Conservation (phyloP, 2,113 vertebrate species). For the Ceuthmochares aereus region DNA sequence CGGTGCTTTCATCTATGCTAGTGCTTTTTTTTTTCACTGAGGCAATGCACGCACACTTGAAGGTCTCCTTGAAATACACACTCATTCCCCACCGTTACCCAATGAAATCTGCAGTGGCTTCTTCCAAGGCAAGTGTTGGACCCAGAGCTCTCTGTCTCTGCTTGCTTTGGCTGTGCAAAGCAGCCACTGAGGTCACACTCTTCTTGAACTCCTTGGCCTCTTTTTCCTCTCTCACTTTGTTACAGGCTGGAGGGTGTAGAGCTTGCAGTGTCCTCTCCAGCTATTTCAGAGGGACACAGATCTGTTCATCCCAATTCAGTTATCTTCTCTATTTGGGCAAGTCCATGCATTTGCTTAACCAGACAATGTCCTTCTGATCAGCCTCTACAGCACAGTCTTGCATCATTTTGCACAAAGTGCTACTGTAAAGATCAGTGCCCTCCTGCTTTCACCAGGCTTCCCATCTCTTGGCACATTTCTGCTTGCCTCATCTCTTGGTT, state of each 20-base stretch:
- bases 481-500: background rate
- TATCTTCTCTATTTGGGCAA: background rate
- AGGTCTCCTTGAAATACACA: background rate
- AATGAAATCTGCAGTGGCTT: too few species aligned
- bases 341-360: background rate
- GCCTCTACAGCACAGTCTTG: background rate
- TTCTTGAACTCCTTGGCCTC: background rate
- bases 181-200: background rate
- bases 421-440: background rate
- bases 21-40: background rate
- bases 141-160: background rate
- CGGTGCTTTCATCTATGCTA: background rate
- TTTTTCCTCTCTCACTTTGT: background rate
- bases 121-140: background rate
- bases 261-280: background rate
- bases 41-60: background rate
- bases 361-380: background rate
- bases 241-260: background rate
- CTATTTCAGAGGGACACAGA: background rate
- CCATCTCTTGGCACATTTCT: background rate
- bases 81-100: background rate
- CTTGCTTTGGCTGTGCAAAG: background rate
- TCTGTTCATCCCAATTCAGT: background rate
- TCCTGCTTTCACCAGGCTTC: background rate
- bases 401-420: background rate